These are phyloP conservation scores for Pemphigus obesinymphae DNA, from an alignment of 1,140 invertebrate genomes.

Conservation along the genomic window DNA sequence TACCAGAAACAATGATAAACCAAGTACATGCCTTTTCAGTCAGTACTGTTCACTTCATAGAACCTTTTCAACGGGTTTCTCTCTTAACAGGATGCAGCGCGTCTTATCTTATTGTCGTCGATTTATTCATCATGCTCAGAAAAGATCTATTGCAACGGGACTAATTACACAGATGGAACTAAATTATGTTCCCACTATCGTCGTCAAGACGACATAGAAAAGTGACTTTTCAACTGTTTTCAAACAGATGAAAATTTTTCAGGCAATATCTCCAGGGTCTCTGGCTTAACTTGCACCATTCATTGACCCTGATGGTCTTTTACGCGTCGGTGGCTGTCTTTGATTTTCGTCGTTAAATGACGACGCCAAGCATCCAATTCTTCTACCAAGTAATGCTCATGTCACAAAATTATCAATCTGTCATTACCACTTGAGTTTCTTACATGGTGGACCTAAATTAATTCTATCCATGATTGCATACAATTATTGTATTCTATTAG, in stretches of 20 bases:
- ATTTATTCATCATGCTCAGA: background rate
- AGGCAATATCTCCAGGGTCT: background rate
- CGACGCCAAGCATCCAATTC: background rate
- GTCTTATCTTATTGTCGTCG: background rate
- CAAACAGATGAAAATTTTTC: background rate
- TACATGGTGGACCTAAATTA: constrained; percentile 49
- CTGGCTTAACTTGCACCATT: background rate
- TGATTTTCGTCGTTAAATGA: background rate
- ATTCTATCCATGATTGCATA: background rate
- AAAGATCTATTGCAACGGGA: background rate
- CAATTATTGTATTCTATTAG: background rate
- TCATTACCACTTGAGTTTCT: constrained; percentile 46
- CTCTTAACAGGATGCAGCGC: background rate
- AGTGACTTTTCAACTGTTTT: background rate
- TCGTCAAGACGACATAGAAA: background rate
- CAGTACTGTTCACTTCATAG: background rate
- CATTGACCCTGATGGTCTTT: background rate
- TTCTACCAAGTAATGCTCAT: background rate
- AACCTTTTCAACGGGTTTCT: background rate
- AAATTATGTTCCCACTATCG: too few relatives aligned
- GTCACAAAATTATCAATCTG: constrained; percentile 45
- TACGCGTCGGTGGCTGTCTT: background rate
- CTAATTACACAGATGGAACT: background rate
- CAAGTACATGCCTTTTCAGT: background rate
- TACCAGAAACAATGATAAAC: background rate